Conservation (phyloP, 2,797 vertebrate genomes). For the Vultur gryphus region DNA sequence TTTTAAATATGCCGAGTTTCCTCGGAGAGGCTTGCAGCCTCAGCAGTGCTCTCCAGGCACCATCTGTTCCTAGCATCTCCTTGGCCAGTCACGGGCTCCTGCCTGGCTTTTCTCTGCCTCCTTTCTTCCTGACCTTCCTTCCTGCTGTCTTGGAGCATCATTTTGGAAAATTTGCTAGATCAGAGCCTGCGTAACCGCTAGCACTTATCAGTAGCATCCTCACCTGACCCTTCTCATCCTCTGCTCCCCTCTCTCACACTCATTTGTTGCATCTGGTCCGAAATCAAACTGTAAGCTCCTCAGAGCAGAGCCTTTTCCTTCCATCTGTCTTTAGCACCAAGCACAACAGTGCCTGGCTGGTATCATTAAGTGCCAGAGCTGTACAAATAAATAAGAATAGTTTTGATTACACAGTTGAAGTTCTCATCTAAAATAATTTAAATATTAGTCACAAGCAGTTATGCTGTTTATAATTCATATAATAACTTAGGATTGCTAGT, state of each 20-base stretch:
- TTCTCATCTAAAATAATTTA: constrained; percentile 35
- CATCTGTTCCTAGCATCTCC: constrained; percentile 32
- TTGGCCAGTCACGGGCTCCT: not conserved
- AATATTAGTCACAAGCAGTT: not conserved
- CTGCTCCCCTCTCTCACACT: not conserved
- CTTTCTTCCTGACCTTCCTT: not conserved
- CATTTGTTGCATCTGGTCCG: not conserved
- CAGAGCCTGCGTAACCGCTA: not conserved
- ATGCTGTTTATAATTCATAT: constrained; percentile 18
- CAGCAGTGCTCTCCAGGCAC: not conserved
- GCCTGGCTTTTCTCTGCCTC: not conserved
- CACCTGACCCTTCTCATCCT: not conserved
- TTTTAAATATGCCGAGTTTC: not conserved
- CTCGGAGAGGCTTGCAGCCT: not conserved
- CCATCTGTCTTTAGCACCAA: not conserved
- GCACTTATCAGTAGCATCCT: not conserved
- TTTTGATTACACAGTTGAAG: not conserved
- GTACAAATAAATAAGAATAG: not conserved
- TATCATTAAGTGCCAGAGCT: not conserved
- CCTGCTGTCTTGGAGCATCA: not conserved
- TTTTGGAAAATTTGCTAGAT: not conserved
- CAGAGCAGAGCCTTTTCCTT: not conserved
- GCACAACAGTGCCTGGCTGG: not conserved
- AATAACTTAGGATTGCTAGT: constrained; percentile 28
- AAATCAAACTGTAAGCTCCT: not conserved